Percentiles rank a stretch among this genome's conserved stretches.
These are phyloP conservation scores for Globia sparganii DNA, from an alignment of 2,888 invertebrate genomes.

Conservation along the genomic window DNA sequence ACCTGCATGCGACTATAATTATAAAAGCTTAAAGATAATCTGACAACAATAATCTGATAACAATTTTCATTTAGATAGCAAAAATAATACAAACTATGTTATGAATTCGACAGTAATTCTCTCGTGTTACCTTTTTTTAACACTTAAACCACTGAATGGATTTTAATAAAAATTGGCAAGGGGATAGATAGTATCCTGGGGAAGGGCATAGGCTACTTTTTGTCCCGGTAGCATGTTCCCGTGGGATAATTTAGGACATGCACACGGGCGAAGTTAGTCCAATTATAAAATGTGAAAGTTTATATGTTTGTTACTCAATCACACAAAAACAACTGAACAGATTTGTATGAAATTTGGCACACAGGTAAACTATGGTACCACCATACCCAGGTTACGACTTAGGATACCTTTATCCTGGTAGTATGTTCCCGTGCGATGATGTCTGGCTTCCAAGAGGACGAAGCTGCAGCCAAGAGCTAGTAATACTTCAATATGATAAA, in stretches of 20 bases:
- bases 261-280: not conserved
- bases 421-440: not conserved
- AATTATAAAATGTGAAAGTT: not conserved
- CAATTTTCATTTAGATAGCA: not conserved
- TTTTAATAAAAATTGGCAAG: not conserved
- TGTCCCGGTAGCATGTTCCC: not conserved
- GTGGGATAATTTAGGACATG: not conserved
- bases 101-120: not conserved
- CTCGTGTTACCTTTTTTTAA: not conserved
- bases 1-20: not conserved
- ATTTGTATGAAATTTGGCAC: not conserved
- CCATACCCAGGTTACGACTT: not conserved
- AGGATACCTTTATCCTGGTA: not conserved
- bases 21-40: slow-evolving; percentile 5
- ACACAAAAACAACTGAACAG: not conserved
- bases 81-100: not conserved
- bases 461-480: not conserved
- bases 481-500: slow-evolving; percentile 5
- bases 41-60: no score
- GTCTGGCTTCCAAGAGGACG: not conserved
- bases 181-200: not conserved
- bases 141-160: not conserved
- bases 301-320: not conserved
- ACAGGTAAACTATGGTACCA: not conserved
- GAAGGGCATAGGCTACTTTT: not conserved